Evolutionary conservation across 2,888 invertebrate genomes (phyloP).

Genomic region (Hesperia comma): DNA sequence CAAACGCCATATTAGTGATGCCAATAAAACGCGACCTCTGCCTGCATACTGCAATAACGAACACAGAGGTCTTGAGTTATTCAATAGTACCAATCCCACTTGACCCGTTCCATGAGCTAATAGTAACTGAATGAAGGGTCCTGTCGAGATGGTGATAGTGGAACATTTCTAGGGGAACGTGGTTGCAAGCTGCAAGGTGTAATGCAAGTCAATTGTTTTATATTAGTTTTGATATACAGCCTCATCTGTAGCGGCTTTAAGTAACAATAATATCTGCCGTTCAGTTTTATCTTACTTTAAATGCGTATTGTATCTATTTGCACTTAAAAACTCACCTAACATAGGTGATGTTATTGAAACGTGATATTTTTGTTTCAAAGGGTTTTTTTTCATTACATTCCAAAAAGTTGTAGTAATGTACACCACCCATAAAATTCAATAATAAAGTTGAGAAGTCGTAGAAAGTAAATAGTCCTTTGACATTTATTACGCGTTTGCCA

Average conservation of each 20-base stretch:
- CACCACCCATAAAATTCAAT: too few relatives aligned
- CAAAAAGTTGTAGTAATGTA: too few relatives aligned
- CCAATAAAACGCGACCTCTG: slow-evolving; percentile 47
- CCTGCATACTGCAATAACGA: not conserved
- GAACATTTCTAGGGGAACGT: slow-evolving; percentile 23
- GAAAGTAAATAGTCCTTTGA: too few relatives aligned
- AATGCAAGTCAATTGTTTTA: slow-evolving; percentile 29
- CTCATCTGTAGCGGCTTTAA: not conserved
- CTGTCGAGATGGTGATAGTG: not conserved
- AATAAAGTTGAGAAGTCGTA: too few relatives aligned
- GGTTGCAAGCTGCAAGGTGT: not conserved
- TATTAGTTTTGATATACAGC: slow-evolving; percentile 7
- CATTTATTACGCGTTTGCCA: too few relatives aligned
- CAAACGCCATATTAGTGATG: slow-evolving; percentile 46
- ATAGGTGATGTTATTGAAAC: not conserved
- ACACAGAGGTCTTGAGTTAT: slow-evolving; percentile 5
- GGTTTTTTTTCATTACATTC: too few relatives aligned
- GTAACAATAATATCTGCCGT: too few relatives aligned
- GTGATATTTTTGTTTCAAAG: not conserved
- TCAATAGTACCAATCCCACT: not conserved
- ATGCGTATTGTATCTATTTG: not conserved
- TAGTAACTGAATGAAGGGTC: not conserved
- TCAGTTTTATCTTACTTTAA: too few relatives aligned
- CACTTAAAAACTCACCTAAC: too few relatives aligned
- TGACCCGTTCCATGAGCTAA: not conserved